Conservation (phyloP, 2,797 vertebrate genomes). For the Distichodus sexfasciatus region DNA sequence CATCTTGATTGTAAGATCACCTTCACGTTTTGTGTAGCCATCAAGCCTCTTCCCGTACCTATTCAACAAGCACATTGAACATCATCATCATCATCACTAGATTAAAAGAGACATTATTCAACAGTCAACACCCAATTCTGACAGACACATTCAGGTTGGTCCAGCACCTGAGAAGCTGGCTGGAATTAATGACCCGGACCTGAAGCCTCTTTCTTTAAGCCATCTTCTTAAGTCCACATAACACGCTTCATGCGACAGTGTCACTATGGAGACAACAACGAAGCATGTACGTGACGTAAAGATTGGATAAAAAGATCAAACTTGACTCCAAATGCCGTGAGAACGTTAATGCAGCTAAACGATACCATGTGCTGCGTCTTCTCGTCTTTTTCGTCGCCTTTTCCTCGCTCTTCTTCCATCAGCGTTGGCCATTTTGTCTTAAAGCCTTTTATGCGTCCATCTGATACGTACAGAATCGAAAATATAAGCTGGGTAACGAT, state of each 20-base stretch:
- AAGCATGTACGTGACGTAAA: too few species aligned
- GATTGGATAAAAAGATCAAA: too few species aligned
- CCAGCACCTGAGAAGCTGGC: slow-evolving; percentile 77
- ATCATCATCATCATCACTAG: not conserved
- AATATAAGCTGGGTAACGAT: too few species aligned
- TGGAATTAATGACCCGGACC: slow-evolving; percentile 74
- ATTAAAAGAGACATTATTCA: not conserved
- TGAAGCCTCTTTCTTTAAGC: slow-evolving; percentile 83
- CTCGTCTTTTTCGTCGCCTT: slow-evolving; percentile 27
- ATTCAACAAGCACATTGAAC: slow-evolving; percentile 17
- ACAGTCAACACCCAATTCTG: not conserved
- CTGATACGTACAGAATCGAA: not conserved
- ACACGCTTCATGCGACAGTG: slow-evolving; percentile 71
- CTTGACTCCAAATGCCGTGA: not conserved
- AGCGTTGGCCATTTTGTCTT: slow-evolving; percentile 10
- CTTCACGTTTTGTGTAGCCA: slow-evolving; percentile 73
- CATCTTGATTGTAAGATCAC: slow-evolving; percentile 58
- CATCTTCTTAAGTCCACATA: slow-evolving; percentile 84
- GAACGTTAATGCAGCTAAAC: not conserved
- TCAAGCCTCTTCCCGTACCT: slow-evolving; percentile 90
- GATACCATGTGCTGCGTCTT: slow-evolving; percentile 6
- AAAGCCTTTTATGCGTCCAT: not conserved
- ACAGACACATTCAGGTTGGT: not conserved
- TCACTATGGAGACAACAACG: slow-evolving; percentile 65
- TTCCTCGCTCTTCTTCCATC: slow-evolving; percentile 46